Evolutionary conservation across 2,797 vertebrate species (phyloP), one percentile per base, ranked within the genome.

Genomic region (Gymnopithys bicolor): DNA sequence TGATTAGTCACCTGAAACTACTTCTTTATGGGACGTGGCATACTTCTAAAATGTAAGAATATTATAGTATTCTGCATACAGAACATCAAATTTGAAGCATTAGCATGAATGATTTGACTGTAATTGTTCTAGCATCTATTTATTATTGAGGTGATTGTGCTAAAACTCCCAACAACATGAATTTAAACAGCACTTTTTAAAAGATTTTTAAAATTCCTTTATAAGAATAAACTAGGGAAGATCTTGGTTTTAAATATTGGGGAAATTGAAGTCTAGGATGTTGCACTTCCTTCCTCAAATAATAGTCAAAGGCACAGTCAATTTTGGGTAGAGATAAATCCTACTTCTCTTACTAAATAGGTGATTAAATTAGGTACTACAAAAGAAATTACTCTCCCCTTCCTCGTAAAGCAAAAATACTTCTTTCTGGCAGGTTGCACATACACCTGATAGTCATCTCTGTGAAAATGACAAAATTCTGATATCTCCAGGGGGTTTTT

Each of bases 391-490:
- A 67, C 11, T 62, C 25, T 87, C 30, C 13, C 41, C 32, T 93
- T 92, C 84, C 49, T 51, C 81, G 67, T 45, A 89, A 79, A 33
- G 76, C 52, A 95, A 84, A 53, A 56, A 27, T 49, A 84, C 24
- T 37, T 76, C 35, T 89, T 89, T 89, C 25, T 93, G 91, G 94
- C 28, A 87, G 73, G 52, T 68, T 85, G 87, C 79, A 96, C 69
- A 87, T 88, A 93, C 12, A 96, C 18, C 58, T 94, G 64, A 81
- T 30, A 94, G 77, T 79, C 43, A 86, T 58, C 25, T 32, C 80
- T 93, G 63, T 88, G 75, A 93, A 91, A 94, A 96, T 77, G 78
- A 90, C 24, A 95, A 86, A 96, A 95, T 71, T 52, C 33, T 96
- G 87, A 55, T 94, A 93, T 92, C 80, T 94, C 88, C 30, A 59